phyloP scores from a whole-genome alignment of 2,113 vertebrate species.

The Fregata magnificens region DNA sequence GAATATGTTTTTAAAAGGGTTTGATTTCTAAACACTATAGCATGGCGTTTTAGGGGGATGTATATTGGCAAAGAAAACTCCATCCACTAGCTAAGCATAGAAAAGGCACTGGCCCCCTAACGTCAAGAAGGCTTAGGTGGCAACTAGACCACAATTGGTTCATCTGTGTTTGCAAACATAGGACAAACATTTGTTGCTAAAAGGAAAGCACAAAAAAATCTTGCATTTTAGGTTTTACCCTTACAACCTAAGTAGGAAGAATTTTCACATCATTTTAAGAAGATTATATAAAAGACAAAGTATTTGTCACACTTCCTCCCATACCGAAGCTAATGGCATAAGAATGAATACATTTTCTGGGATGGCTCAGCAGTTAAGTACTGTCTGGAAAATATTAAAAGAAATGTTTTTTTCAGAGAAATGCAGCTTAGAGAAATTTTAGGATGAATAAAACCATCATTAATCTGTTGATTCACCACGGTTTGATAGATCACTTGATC shows the following conservation, averaged over 20 bases:
- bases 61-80: not conserved
- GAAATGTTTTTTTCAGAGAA: not conserved
- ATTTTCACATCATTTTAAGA: not conserved
- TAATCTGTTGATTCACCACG: not conserved
- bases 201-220: not conserved
- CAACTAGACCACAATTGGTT: not conserved
- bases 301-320: not conserved
- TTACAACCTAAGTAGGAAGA: not conserved
- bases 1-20: not conserved
- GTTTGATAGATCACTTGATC: conserved; percentile 32
- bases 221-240: not conserved
- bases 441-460: conserved; percentile 4
- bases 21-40: not conserved
- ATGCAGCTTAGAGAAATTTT: not conserved
- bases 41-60: not conserved
- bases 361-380: conserved; percentile 27
- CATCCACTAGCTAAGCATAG: not conserved
- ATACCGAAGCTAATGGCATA: not conserved
- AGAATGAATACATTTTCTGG: conserved; percentile 16
- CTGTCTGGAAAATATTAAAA: conserved; percentile 33
- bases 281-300: not conserved
- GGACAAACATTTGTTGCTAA: not conserved
- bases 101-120: not conserved
- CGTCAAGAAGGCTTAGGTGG: not conserved
- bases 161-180: not conserved